Conservation (phyloP, 2,888 invertebrate species). For the Prenolepis imparis region DNA sequence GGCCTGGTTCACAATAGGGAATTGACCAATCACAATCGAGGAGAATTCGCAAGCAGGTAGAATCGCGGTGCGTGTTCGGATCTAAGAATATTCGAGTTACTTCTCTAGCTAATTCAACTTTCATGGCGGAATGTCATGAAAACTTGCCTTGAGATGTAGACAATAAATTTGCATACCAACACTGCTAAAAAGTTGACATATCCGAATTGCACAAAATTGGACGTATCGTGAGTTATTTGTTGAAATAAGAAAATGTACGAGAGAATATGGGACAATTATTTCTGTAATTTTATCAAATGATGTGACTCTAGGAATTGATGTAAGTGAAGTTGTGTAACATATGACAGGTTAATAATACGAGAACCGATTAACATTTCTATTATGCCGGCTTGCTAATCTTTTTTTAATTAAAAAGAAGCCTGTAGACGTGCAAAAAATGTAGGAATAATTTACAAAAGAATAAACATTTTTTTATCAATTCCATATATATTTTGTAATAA, state of each 20-base stretch:
- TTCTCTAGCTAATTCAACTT: background rate
- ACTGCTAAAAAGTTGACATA: background rate
- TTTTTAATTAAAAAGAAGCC: background rate
- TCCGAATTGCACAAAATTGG: background rate
- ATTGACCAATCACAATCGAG: too few species aligned
- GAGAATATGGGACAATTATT: background rate
- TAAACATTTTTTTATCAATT: constrained; percentile 19
- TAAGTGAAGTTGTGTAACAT: constrained; percentile 38
- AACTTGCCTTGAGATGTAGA: constrained; percentile 4
- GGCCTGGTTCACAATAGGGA: too few species aligned
- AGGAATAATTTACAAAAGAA: background rate
- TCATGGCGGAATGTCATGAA: background rate
- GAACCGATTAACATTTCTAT: constrained; percentile 20
- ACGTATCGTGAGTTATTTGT: background rate
- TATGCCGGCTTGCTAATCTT: constrained; percentile 16
- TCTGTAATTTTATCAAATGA: background rate
- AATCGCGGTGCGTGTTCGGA: too few species aligned
- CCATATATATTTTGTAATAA: background rate
- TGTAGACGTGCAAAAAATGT: background rate
- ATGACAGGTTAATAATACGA: constrained; percentile 27
- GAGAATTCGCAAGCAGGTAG: too few species aligned
- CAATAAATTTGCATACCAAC: background rate
- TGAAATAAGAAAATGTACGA: background rate
- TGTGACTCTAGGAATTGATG: background rate
- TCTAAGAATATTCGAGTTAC: background rate